A percentile compares a stretch with the other conserved stretches of the same genome.
Evolutionary conservation across 2,797 vertebrate species (phyloP).

Genomic region (Capromys pilorides): DNA sequence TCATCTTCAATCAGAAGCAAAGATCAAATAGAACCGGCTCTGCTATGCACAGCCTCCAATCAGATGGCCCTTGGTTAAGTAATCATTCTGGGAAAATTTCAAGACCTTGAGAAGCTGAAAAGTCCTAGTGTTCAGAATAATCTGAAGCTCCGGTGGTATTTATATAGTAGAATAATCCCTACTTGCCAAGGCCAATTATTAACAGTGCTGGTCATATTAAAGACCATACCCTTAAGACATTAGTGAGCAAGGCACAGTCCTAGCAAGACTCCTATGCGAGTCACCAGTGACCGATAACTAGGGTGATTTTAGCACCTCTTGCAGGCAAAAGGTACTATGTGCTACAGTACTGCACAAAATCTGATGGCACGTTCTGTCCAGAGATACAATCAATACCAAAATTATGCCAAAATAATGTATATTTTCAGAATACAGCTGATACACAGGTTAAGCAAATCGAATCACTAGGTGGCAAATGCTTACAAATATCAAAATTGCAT

Average conservation of each 20-base stretch:
- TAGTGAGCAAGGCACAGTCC: neutral
- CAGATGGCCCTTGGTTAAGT: neutral
- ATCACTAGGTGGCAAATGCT: neutral
- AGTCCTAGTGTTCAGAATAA: neutral
- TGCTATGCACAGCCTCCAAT: slow-evolving; percentile 16
- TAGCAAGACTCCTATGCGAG: slow-evolving; percentile 10
- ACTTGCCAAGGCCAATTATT: neutral
- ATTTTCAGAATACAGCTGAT: neutral
- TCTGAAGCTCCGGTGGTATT: no score
- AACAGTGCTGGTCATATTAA: slow-evolving; percentile 9
- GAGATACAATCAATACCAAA: slow-evolving; percentile 20
- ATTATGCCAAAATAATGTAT: neutral
- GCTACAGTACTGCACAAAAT: neutral
- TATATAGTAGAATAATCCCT: neutral
- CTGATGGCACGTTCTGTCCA: neutral
- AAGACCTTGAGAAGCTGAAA: slow-evolving; percentile 49
- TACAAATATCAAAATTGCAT: neutral
- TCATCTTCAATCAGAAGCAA: slow-evolving; percentile 59
- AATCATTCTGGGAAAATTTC: slow-evolving; percentile 47
- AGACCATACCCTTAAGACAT: neutral
- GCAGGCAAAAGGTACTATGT: neutral
- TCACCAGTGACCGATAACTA: slow-evolving; percentile 32
- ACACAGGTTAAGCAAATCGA: neutral
- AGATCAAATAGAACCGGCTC: slow-evolving; percentile 60
- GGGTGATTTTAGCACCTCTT: neutral